A percentile compares a stretch with the other conserved stretches of the same genome.
Conservation (phyloP, 2,888 invertebrate genomes). For the Scaptomyza cyrtandrae region DNA sequence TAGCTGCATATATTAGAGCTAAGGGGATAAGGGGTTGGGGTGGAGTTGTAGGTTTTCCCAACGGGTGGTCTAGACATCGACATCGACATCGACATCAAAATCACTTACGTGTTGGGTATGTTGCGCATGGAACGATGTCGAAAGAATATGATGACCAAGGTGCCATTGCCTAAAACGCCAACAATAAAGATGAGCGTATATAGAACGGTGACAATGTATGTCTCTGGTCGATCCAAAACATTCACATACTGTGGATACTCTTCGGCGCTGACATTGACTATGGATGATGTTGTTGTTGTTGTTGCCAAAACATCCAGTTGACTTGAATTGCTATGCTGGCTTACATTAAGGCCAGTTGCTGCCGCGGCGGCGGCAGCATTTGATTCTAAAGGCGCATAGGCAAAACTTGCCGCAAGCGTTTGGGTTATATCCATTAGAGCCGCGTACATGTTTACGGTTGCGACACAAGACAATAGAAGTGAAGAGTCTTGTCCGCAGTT, state of each 20-base stretch:
- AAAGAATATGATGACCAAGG: conserved; percentile 92
- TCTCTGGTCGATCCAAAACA: conserved; percentile 91
- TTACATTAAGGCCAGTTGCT: conserved; percentile 27
- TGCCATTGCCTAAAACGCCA: conserved; percentile 95
- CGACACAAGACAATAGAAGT: not conserved
- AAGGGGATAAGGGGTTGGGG: too few species aligned
- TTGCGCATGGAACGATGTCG: conserved; percentile 94
- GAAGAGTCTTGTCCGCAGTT: conserved; percentile 9
- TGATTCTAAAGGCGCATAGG: conserved; percentile 56
- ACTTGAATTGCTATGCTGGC: conserved; percentile 47
- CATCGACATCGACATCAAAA: too few species aligned
- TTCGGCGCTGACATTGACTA: conserved; percentile 42
- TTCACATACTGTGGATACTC: conserved; percentile 86
- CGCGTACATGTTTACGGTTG: conserved; percentile 51
- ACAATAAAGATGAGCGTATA: conserved; percentile 94
- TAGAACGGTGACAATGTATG: conserved; percentile 93
- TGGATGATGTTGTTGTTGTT: conserved; percentile 1
- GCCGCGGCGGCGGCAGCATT: conserved; percentile 15
- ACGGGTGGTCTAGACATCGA: conserved; percentile 76
- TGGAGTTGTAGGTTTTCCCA: not conserved
- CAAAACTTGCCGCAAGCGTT: conserved; percentile 62
- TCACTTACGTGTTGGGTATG: conserved; percentile 94
- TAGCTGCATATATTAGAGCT: conserved; percentile 6
- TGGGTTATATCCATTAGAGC: conserved; percentile 66
- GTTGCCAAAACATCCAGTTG: conserved; percentile 24